Evolutionary conservation across 1,140 invertebrate species (phyloP), one percentile per base, ranked within the genome.

Genomic region (Reticulitermes speratus): DNA sequence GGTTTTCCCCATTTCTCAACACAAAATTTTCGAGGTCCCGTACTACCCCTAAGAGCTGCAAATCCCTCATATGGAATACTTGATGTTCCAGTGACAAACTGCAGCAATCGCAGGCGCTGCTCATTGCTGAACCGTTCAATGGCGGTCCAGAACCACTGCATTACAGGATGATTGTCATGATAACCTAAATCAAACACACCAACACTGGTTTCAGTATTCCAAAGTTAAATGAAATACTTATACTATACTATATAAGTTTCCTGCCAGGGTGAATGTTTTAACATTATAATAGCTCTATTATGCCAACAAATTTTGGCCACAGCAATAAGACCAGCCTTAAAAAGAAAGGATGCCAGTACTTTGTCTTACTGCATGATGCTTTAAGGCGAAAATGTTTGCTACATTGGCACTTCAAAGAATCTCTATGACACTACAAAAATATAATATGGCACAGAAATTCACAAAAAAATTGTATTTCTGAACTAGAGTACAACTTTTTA

Each of bases 31-130:
- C 98, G 93, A 21, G 97, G 97, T 6, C 98, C 98, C 86, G 98
- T 99, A 0, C 97, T 98, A 21, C 98, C 98, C 65, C 98, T 93
- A 45, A 99, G 91, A 21, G 98, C 97, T 0, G 97, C 94, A 92
- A 99, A 99, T 14, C 98, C 98, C 91, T 99, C 98, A 90, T 98
- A 99, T 0, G 98, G 98, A 88, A 99, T 98, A 88, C 97, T 98
- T 0, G 98, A 98, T 0, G 98, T 99, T 25, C 98, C 98, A 11
- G 98, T 99, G 44, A 99, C 98, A 92, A 99, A 99, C 91, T 99
- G 97, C 25, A 99, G 92, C 44, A 99, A 91, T 84, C 98, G 93
- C 23, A 99, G 92, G 38, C 98, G 93, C 89, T 98, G 96, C 90
- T 99, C 98, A 91, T 99, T 99, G 87, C 96, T 96, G 90, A 99